Base-by-base conservation (phyloP, 1,140 invertebrate genomes). In the Paramacrobiotus metropolitanus region DNA sequence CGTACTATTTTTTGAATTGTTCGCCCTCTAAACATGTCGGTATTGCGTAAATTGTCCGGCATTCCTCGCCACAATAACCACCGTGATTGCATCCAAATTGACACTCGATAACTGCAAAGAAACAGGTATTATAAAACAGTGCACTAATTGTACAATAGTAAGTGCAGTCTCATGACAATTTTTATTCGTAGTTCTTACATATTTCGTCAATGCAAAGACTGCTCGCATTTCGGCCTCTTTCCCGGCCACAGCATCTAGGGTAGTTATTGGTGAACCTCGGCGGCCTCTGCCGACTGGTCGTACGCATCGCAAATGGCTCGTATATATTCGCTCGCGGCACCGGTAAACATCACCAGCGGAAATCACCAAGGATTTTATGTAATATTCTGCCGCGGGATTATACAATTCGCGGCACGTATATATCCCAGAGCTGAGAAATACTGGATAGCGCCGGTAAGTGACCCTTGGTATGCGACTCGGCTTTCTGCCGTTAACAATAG, bases 241-340 rank as follows among this genome's bases (percentile, higher is more conserved):
- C 9, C 48, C 48, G 24, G 15, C 28, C 48, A 24, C 24, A 15
- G 9, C 48, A 15, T 55, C 48, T 9, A 55, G 15, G 24, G 48
- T n/a, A n/a, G n/a, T n/a, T n/a, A 15, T 55, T 24, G 15, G 4
- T 24, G 15, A 24, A 55, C 48, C 28, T 55, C 48, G 4, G 48
- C 48, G 15, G 48, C 48, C 15, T 55, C 48, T 15, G 48, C 4
- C 15, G 80, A 81, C 2, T 70, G 71, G 45, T 76, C 78, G 70
- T 85, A 90, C 20, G 79, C 77, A 61, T 86, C 83, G 68, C 85
- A 88, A 28, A 88, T 82, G 62, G 80, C 80, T n/a, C n/a, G n/a
- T n/a, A n/a, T n/a, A n/a, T 44, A 88, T 65, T 24, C 28, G 15
- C 48, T 55, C 48, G 4, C 28, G 15, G 48, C 48, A 55, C 24